Percentiles rank a stretch among this genome's conserved stretches.
These are phyloP conservation scores for Hermaeophaga mercurialis DNA, from an alignment of 2,888 invertebrate genomes.

Conservation along the genomic window DNA sequence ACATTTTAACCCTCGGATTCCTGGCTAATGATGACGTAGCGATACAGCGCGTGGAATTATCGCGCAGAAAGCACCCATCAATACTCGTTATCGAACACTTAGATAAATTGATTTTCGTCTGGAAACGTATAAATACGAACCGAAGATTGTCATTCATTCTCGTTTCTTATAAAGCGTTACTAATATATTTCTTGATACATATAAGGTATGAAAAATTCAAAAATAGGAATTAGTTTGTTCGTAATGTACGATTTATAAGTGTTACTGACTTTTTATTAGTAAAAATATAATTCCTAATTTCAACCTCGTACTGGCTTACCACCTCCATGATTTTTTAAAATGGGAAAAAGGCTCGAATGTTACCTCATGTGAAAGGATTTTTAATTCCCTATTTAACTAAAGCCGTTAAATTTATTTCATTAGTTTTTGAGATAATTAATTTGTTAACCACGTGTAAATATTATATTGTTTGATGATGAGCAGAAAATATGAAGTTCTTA, in stretches of 20 bases:
- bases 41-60: constrained; percentile 50
- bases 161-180: background rate
- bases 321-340: too few species aligned
- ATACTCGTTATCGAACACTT: constrained; percentile 44
- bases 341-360: too few species aligned
- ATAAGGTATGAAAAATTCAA: background rate
- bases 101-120: constrained; percentile 36
- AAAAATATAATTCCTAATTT: background rate
- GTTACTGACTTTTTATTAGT: too few species aligned
- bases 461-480: too few species aligned
- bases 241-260: too few species aligned
- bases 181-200: background rate
- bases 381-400: too few species aligned
- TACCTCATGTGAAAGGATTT: too few species aligned
- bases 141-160: background rate
- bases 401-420: too few species aligned
- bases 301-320: background rate
- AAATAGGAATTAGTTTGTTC: background rate
- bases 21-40: constrained; percentile 51
- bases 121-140: constrained; percentile 11
- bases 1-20: constrained; percentile 51
- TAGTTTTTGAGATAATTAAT: too few species aligned
- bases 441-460: too few species aligned
- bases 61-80: constrained; percentile 49
- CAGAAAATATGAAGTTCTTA: too few species aligned